Evolutionary conservation across 2,797 vertebrate species (phyloP), one percentile per base, ranked within the genome.

Genomic region (Sternotherus odoratus): DNA sequence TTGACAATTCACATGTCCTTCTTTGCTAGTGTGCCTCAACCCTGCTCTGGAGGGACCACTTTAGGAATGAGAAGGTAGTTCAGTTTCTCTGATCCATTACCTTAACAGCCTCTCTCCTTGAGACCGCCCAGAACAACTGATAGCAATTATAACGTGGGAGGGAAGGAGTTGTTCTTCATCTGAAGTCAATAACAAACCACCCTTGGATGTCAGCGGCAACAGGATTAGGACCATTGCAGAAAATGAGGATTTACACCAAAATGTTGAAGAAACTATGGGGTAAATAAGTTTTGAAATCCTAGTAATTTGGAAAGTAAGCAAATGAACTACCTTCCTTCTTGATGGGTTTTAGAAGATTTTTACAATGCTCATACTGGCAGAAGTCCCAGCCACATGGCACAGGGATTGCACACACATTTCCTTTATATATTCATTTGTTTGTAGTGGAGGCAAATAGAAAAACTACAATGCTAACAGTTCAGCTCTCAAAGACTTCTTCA

Each of bases 121-220:
- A 93, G 95, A 26, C 66, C 87, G 86, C 49, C 81, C 91, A 92
- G 86, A 90, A 8, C 57, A 87, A 91, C 81, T 96, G 94, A 96
- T 89, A 94, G 86, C 85, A 84, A 4, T 16, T 87, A 82, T 92
- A 94, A 95, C 69, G 88, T 94, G 88, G 72, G 79, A 95, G n/a
- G 87, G 86, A 91, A 90, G 87, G 30, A 92, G 91, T 90, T 60
- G 72, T 92, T 91, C 89, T 95, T 86, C 93, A 92, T 92, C 92
- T 86, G 93, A 95, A 90, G 87, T 93, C 54, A 6, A 95, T 97
- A 95, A 77, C 93, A 92, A 93, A 81, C 85, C 72, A 95, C 93
- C 93, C 95, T 51, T 30, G 95, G 89, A 95, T 84, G 91, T 49
- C 77, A 36, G 77, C 57, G 85, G 84, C 74, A 95, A 96, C 83